Conservation (phyloP, 2,888 invertebrate species). For the Kuschelorhynchus macadamiae region DNA sequence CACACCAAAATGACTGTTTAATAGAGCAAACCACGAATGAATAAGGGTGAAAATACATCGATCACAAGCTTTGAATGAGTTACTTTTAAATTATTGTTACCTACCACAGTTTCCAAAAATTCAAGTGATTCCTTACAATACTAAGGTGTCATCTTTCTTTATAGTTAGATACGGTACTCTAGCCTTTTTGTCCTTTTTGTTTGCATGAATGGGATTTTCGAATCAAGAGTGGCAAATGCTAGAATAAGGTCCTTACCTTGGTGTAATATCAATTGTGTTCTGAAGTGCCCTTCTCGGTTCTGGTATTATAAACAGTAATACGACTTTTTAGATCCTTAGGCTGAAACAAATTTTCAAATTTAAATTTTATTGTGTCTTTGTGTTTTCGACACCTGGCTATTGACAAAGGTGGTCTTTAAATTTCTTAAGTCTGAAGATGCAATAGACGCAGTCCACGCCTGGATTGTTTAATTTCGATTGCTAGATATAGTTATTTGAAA, state of each 20-base stretch:
- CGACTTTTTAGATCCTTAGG: slow-evolving; percentile 58
- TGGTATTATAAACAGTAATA: no score
- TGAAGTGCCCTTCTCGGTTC: slow-evolving; percentile 35
- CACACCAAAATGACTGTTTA: slow-evolving; percentile 42
- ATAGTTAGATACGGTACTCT: slow-evolving; percentile 63
- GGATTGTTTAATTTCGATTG: no score
- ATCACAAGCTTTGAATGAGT: slow-evolving; percentile 55
- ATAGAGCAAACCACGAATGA: slow-evolving; percentile 39
- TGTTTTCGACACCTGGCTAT: slow-evolving; percentile 43
- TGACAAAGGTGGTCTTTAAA: slow-evolving; percentile 35
- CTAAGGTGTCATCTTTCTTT: slow-evolving; percentile 57
- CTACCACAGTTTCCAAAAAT: slow-evolving; percentile 59
- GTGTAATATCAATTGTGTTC: slow-evolving; percentile 35
- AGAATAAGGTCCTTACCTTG: slow-evolving; percentile 36
- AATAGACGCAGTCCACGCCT: no score
- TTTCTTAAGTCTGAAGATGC: no score
- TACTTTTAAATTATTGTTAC: slow-evolving; percentile 61
- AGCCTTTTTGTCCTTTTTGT: slow-evolving; percentile 57
- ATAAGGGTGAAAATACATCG: slow-evolving; percentile 51
- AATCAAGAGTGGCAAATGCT: slow-evolving; percentile 55
- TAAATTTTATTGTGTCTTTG: slow-evolving; percentile 62
- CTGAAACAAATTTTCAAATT: slow-evolving; percentile 65
- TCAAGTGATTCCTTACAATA: slow-evolving; percentile 56
- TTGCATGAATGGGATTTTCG: slow-evolving; percentile 54
- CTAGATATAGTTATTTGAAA: no score